Percentiles rank a stretch among this genome's conserved stretches.
Evolutionary conservation across 2,888 invertebrate genomes (phyloP).

Genomic region (Nemapogon koenigi): DNA sequence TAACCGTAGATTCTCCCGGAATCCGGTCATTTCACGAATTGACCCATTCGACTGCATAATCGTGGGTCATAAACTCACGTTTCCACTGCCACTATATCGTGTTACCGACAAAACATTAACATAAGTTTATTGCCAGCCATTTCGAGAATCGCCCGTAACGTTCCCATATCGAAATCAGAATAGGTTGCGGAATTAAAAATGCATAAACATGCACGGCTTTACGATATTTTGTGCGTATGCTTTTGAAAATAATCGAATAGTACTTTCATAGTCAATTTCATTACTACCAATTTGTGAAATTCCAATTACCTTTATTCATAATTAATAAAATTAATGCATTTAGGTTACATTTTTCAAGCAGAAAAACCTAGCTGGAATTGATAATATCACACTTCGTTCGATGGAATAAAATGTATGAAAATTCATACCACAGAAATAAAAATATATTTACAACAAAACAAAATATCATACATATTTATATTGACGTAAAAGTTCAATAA

Average conservation of each 20-base stretch:
- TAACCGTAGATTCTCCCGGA: conserved; percentile 7
- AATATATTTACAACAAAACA: too few species aligned
- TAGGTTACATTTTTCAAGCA: too few species aligned
- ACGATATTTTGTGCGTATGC: conserved; percentile 5
- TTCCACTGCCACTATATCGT: conserved; percentile 10
- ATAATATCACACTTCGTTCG: too few species aligned
- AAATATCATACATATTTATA: too few species aligned
- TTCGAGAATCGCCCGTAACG: conserved; percentile 6
- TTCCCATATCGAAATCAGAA: conserved; percentile 4
- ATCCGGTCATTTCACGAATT: conserved; percentile 10
- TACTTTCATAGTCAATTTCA: too few species aligned
- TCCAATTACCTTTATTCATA: too few species aligned
- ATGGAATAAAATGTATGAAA: too few species aligned
- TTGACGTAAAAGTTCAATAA: not conserved
- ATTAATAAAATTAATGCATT: too few species aligned
- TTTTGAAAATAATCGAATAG: conserved; percentile 1
- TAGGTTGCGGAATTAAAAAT: conserved; percentile 41
- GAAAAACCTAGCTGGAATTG: too few species aligned
- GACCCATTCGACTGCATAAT: conserved; percentile 11
- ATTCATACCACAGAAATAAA: too few species aligned
- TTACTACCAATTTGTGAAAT: too few species aligned
- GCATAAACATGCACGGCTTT: conserved; percentile 29
- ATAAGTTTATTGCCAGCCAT: conserved; percentile 38
- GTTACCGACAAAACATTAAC: conserved; percentile 32
- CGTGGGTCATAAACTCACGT: conserved; percentile 8